These are phyloP conservation scores for Gymnarchus niloticus DNA, from an alignment of 2,113 vertebrate genomes.

Conservation along the genomic window DNA sequence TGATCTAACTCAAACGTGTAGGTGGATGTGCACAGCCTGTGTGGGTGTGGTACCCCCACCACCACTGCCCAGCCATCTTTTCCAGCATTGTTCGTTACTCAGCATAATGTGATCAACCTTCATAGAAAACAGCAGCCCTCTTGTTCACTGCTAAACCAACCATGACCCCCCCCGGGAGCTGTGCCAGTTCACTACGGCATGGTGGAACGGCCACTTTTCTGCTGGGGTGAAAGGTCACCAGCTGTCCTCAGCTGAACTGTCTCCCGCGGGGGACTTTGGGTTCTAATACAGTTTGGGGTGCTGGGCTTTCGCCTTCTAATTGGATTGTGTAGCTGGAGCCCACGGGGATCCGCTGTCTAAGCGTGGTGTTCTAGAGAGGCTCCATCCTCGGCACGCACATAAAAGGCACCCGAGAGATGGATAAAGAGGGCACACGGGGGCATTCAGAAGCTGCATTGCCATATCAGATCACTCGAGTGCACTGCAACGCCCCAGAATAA, in stretches of 20 bases:
- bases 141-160: not conserved
- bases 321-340: constrained; percentile 1
- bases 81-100: not conserved
- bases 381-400: not conserved
- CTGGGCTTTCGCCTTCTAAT: constrained; percentile 3
- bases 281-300: not conserved
- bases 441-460: not conserved
- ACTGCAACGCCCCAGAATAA: not conserved
- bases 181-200: not conserved
- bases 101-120: too few species aligned
- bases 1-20: not conserved
- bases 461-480: not conserved
- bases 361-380: not conserved
- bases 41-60: not conserved
- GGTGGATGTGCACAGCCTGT: not conserved
- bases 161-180: not conserved
- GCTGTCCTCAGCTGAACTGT: not conserved
- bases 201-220: too few species aligned
- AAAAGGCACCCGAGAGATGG: too few species aligned
- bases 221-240: not conserved
- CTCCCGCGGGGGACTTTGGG: not conserved
- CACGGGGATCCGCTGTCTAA: not conserved
- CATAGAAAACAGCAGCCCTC: not conserved
- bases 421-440: not conserved
- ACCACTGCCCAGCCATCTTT: not conserved